Percentiles rank a stretch among this genome's conserved stretches.
Evolutionary conservation across 2,113 vertebrate genomes (phyloP).

Genomic region (Eudorcas thomsonii): DNA sequence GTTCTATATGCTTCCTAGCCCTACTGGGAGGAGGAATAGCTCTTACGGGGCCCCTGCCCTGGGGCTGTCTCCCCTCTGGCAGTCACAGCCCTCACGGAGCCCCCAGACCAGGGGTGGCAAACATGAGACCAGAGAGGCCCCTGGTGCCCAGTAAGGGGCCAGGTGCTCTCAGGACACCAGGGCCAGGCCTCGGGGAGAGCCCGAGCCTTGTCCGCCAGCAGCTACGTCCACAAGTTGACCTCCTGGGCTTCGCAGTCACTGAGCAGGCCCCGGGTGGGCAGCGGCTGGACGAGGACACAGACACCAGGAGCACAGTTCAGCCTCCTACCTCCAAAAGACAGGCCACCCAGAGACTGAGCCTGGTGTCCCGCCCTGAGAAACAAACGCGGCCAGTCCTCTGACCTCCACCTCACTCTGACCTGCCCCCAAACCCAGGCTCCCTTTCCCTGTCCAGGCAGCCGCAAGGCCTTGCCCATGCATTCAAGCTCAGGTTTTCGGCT

Average conservation of each 20-base stretch:
- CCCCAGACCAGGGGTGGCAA: not conserved
- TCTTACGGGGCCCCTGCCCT: fast-evolving
- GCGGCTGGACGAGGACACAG: not conserved
- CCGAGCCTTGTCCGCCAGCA: fast-evolving
- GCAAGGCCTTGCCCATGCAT: fast-evolving
- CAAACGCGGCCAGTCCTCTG: constrained; percentile 27
- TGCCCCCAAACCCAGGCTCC: not conserved
- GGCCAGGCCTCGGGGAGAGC: not conserved
- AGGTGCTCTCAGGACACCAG: not conserved
- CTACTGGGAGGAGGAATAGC: fast-evolving
- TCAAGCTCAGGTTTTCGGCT: not conserved
- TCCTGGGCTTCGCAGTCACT: fast-evolving
- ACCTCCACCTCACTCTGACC: not conserved
- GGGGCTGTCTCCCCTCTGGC: not conserved
- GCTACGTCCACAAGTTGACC: not conserved
- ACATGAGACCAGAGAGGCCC: not conserved
- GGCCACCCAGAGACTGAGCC: not conserved
- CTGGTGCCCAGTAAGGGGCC: fast-evolving
- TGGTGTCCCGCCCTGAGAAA: not conserved
- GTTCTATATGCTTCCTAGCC: not conserved
- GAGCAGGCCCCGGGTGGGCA: not conserved
- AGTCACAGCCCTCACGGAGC: fast-evolving
- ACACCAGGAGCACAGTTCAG: not conserved
- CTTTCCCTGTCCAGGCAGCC: not conserved
- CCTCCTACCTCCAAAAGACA: constrained; percentile 26